Percentiles rank a stretch among this genome's conserved stretches.
phyloP scores from a whole-genome alignment of 2,888 invertebrate genomes.

The Trichopoda pennipes region DNA sequence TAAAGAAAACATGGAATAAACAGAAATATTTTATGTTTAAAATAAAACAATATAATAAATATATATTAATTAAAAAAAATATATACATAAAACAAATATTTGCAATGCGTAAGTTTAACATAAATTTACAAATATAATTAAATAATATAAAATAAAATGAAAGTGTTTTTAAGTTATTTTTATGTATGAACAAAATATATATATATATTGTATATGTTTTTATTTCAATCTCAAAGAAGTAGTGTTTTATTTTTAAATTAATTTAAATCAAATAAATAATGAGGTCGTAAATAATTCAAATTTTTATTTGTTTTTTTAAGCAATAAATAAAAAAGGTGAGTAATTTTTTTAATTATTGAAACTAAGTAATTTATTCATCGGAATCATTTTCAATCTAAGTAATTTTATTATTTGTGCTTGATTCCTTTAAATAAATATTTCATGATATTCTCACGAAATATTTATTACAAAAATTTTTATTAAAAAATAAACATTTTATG shows the following conservation, averaged over 20 bases:
- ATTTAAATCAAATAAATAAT: slow-evolving; percentile 41
- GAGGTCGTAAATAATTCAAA: neutral
- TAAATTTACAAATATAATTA: slow-evolving; percentile 13
- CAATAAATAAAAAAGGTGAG: neutral
- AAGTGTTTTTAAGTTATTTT: slow-evolving; percentile 29
- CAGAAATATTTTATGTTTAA: slow-evolving; percentile 50
- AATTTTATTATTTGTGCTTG: too few species aligned
- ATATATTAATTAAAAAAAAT: slow-evolving; percentile 8
- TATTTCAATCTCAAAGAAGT: slow-evolving; percentile 50
- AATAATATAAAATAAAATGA: slow-evolving; percentile 20
- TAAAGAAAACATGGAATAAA: neutral
- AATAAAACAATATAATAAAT: slow-evolving; percentile 8
- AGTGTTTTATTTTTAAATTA: slow-evolving; percentile 20
- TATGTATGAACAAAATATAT: slow-evolving; percentile 36
- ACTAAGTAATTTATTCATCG: too few species aligned
- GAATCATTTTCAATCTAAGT: too few species aligned
- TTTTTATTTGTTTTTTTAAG: neutral
- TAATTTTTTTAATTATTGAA: too few species aligned
- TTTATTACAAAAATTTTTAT: too few species aligned
- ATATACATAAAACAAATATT: slow-evolving; percentile 17
- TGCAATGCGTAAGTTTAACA: slow-evolving; percentile 31
- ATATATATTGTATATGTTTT: too few species aligned
- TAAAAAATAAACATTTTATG: too few species aligned
- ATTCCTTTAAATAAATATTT: too few species aligned
- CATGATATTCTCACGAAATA: too few species aligned